Base-by-base conservation (phyloP, 2,113 vertebrate species). In the Gopherus flavomarginatus region DNA sequence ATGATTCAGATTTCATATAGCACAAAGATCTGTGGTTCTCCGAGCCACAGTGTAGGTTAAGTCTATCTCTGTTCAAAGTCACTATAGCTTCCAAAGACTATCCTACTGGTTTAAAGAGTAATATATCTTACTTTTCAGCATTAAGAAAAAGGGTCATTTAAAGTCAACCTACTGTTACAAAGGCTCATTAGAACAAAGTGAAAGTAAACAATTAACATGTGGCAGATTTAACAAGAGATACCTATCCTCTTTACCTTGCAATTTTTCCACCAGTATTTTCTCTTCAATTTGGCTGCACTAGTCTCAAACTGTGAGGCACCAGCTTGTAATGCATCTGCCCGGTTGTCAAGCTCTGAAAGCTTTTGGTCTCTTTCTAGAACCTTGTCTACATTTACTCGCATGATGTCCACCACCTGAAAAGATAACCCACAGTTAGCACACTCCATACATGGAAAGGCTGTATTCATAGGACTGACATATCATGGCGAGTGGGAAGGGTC, bases 231-330 rank as follows among this genome's bases (percentile, higher is more conserved):
- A 82, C 19, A 59, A 69, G 47, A 57, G 22, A 47, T 35, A 19
- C 52, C 84, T 81, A 4, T 53, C 84, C 49, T 52, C 13, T 89
- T 95, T 97, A 99, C 99, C 99, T 99, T 99, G 98, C 98, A 98
- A 95, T 99, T 99, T 97, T 99, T 99, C 99, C 99, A 99, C 99
- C 99, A 99, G 98, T 98, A 99, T 98, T 99, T 99, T 94, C 99
- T 99, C 96, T 99, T 99, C 96, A 99, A 98, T 84, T 99, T 99
- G 83, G 99, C 99, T 59, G 99, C 99, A 29, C 97, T 98, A 62
- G 98, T 98, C 97, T 98, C 98, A 97, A 98, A 98, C 93, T 98
- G 98, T 24, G 98, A 98, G 72, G 98, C 98, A 3, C 98, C 98
- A 54, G 98, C 97, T 96, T 98, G 98, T 92, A 98, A 95, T 0